Percentiles rank a stretch among this genome's conserved stretches.
phyloP scores from a whole-genome alignment of 2,113 vertebrate genomes.

The Mustela nigripes region DNA sequence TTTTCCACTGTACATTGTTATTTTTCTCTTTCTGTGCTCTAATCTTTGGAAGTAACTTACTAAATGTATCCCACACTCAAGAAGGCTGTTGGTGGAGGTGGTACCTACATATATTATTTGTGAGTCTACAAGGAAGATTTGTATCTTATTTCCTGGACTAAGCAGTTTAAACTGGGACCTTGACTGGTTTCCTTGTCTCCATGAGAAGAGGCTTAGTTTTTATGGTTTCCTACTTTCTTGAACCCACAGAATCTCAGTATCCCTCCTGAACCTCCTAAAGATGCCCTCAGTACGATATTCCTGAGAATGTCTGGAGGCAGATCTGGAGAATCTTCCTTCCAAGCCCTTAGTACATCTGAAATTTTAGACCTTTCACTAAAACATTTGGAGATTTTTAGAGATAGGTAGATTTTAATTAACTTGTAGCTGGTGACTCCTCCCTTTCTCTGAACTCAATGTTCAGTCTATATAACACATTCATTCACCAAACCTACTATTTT shows the following conservation, averaged over 20 bases:
- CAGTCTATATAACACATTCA: neutral
- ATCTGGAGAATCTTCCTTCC: neutral
- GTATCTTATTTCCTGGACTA: neutral
- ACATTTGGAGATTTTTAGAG: neutral
- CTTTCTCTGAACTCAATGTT: neutral
- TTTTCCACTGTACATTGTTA: neutral
- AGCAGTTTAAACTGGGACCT: neutral
- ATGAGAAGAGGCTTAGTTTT: neutral
- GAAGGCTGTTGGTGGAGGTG: neutral
- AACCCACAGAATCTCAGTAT: neutral
- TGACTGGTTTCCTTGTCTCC: neutral
- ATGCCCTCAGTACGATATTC: neutral
- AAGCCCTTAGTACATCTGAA: neutral
- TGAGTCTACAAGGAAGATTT: neutral
- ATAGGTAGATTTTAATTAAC: neutral
- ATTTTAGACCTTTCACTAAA: neutral
- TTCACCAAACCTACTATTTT: neutral
- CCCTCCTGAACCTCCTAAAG: neutral
- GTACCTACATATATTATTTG: neutral
- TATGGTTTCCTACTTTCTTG: neutral
- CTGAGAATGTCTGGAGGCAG: neutral
- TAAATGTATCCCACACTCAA: neutral
- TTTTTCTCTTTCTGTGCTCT: neutral
- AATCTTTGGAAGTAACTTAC: neutral
- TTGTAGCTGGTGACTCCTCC: neutral